Evolutionary conservation across 2,797 vertebrate genomes (phyloP).

Genomic region (Coregonus suidteri): DNA sequence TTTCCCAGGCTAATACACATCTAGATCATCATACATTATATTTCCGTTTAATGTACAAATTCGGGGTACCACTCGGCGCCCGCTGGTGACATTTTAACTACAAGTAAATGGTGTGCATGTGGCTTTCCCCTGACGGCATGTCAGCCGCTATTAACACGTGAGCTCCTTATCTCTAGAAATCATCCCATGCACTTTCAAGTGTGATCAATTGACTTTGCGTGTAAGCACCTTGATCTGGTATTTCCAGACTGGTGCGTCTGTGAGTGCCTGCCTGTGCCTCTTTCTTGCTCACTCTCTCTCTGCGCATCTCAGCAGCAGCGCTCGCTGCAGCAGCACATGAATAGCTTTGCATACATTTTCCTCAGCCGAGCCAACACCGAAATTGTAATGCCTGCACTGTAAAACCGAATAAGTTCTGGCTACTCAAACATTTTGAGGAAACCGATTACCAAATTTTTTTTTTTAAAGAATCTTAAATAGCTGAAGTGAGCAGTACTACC

Average conservation of each 20-base stretch:
- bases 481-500: no score
- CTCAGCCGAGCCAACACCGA: conserved; percentile 11
- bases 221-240: conserved; percentile 47
- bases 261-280: conserved; percentile 25
- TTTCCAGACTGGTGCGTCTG: conserved; percentile 44
- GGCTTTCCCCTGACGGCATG: conserved; percentile 17
- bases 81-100: conserved; percentile 23
- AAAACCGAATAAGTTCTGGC: no score
- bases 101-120: conserved; percentile 16
- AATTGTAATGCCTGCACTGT: conserved; percentile 14
- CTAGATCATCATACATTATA: conserved; percentile 10
- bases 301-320: conserved; percentile 42
- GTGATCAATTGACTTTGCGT: conserved; percentile 47
- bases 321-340: conserved; percentile 40
- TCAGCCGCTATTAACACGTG: conserved; percentile 47
- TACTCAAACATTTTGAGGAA: no score
- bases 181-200: conserved; percentile 36
- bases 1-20: conserved; percentile 11
- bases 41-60: conserved; percentile 12
- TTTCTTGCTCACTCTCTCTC: background rate
- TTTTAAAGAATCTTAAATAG: no score
- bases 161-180: conserved; percentile 30
- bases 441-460: no score
- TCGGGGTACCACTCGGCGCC: background rate
- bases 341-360: conserved; percentile 62